These are phyloP conservation scores for Xylocampa areola DNA, from an alignment of 2,888 invertebrate genomes.

Conservation along the genomic window DNA sequence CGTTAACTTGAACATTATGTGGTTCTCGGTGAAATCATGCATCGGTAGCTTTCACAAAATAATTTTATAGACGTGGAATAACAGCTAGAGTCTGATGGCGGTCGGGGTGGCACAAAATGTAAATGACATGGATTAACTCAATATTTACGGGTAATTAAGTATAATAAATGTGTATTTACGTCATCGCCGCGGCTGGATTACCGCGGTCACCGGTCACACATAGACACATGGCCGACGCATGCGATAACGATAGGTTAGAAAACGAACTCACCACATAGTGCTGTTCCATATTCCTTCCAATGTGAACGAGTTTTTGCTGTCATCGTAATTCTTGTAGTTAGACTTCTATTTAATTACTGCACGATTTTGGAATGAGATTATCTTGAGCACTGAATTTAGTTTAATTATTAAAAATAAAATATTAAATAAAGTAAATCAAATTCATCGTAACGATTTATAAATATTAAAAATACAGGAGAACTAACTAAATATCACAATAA, in stretches of 20 bases:
- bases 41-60: conserved; percentile 56
- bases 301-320: conserved; percentile 88
- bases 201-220: conserved; percentile 51
- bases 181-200: conserved; percentile 34
- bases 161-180: conserved; percentile 42
- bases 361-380: conserved; percentile 88
- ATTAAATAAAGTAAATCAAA: conserved; percentile 83
- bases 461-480: conserved; percentile 83
- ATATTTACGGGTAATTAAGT: conserved; percentile 50
- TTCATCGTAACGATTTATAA: conserved; percentile 85
- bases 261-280: conserved; percentile 86
- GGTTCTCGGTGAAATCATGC: conserved; percentile 48
- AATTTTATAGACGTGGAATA: conserved; percentile 44
- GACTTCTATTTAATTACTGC: conserved; percentile 77
- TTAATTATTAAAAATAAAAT: conserved; percentile 76
- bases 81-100: conserved; percentile 27
- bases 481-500: conserved; percentile 89
- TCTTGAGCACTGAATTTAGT: conserved; percentile 85
- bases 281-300: conserved; percentile 90
- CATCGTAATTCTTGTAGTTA: conserved; percentile 80
- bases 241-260: conserved; percentile 81
- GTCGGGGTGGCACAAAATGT: conserved; percentile 30
- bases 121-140: conserved; percentile 42
- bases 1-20: conserved; percentile 45
- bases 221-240: conserved; percentile 71